Evolutionary conservation across 2,113 vertebrate species (phyloP), one percentile per base, ranked within the genome.

Genomic region (Pungitius pungitius): DNA sequence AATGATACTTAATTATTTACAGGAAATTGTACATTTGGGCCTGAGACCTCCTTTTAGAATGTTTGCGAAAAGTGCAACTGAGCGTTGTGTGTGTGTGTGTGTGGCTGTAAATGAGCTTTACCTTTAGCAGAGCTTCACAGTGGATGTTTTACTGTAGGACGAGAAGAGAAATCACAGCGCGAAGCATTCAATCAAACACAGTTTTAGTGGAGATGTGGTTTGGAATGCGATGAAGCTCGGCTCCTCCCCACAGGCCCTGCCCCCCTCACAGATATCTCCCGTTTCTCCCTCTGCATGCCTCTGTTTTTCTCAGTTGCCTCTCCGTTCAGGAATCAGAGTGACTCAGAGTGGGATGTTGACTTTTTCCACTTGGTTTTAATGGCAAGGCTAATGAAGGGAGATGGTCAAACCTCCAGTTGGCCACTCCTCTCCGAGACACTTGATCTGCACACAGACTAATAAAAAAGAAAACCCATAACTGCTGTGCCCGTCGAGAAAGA

Each of bases 171-270:
- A 15, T 12, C 30, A n/a, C 47, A 64, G 51, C 14, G 6, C 17
- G 6, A 52, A 47, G 43, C 37, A 30, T 43, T 47, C 4, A 55
- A 33, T 42, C 49, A 51, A 37, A 69, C 62, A 17, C 9, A 14
- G 18, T 14, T 26, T 17, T 35, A 0, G 11, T 51, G 22, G 37
- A 68, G 40, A 67, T 45, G 37, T 40, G 47, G 22, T 59, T 67
- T 57, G 67, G 51, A 77, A 42, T 17, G 68, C 56, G 1, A 57
- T 27, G 7, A 54, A 13, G 20, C 56, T 59, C 37, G 14, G 54
- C 42, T 61, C 35, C 30, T 30, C 30, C 56, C 49, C 69, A 10
- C 85, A 99, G 98, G 96, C 96, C 80, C 93, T 96, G 45, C 26
- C 17, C 52, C 43, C 10, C 63, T 62, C n/a, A 45, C 3, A 45